Evolutionary conservation across 2,888 invertebrate genomes (phyloP), one percentile per base, ranked within the genome.

Genomic region (Halictus ligatus): DNA sequence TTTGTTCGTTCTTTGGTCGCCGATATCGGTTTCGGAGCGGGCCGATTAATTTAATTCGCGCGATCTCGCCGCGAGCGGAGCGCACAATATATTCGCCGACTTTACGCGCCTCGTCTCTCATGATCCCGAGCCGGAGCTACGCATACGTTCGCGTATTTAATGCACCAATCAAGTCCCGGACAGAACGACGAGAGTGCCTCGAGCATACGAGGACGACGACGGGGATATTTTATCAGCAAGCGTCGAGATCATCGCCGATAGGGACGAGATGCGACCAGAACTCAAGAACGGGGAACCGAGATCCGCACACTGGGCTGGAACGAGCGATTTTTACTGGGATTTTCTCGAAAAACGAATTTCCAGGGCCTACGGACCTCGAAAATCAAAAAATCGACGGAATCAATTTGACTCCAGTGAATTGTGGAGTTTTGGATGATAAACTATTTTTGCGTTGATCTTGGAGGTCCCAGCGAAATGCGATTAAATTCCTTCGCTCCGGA

Each of bases 161-260:
- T 87, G 88, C 78, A 76, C 85, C 88, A 83, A 88, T 88, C 87
- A 79, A 87, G 88, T 82, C 75, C 2, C 21, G 80, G 80, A 74
- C 82, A 58, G 75, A 84, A 88, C 84, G 87, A 82, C 81, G 87
- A 79, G 84, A 87, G 74, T 46, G 40, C 25, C 46, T 50, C 74
- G 84, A 76, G 77, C 72, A 71, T 84, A 87, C 87, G 80, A 78
- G 82, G 10, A 54, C 54, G 84, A 58, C 79, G 76, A n/a, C 58
- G 46, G 50, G 46, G 84, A 88, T 88, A 87, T 82, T 88, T 88
- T 88, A 84, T 87, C 84, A 71, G 80, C 78, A 73, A 71, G 81
- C 78, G 81, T 87, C 84, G 84, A 88, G 88, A 88, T 88, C 88
- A 82, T 64, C 73, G 29, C 18, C 87, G 88, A 88, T 88, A 88